phyloP scores from a whole-genome alignment of 2,113 vertebrate species.

The Ammodytes marinus region DNA sequence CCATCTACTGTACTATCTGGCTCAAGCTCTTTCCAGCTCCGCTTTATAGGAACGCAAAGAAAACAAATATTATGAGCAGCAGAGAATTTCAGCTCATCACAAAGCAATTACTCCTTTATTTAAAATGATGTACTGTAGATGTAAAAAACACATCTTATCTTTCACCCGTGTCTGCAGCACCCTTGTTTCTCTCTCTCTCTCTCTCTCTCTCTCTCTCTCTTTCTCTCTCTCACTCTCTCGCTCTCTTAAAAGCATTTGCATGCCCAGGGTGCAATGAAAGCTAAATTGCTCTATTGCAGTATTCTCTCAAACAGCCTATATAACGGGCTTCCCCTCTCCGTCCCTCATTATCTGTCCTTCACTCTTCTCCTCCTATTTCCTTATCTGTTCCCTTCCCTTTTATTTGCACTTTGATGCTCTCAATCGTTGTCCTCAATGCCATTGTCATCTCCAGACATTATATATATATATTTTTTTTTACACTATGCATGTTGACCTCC shows the following conservation, averaged over 20 bases:
- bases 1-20: constrained; percentile 8
- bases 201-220: neutral
- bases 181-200: neutral
- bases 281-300: constrained; percentile 63
- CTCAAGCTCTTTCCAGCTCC: constrained; percentile 20
- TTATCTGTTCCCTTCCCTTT: neutral
- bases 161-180: neutral
- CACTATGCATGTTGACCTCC: constrained; percentile 25
- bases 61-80: constrained; percentile 13
- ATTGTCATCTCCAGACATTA: neutral
- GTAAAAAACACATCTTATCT: constrained; percentile 20
- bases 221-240: constrained; percentile 13
- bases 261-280: constrained; percentile 59
- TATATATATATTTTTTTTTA: neutral
- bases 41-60: constrained; percentile 2
- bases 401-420: neutral
- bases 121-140: constrained; percentile 1
- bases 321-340: constrained; percentile 49
- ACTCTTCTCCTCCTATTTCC: neutral
- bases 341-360: constrained; percentile 54
- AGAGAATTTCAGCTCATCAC: constrained; percentile 3
- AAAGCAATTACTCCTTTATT: constrained; percentile 16
- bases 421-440: constrained; percentile 15
- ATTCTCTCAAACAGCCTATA: constrained; percentile 52
- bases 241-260: constrained; percentile 67